Evolutionary conservation across 2,797 vertebrate species (phyloP), one percentile per base, ranked within the genome.

Genomic region (Intellagama lesueurii): DNA sequence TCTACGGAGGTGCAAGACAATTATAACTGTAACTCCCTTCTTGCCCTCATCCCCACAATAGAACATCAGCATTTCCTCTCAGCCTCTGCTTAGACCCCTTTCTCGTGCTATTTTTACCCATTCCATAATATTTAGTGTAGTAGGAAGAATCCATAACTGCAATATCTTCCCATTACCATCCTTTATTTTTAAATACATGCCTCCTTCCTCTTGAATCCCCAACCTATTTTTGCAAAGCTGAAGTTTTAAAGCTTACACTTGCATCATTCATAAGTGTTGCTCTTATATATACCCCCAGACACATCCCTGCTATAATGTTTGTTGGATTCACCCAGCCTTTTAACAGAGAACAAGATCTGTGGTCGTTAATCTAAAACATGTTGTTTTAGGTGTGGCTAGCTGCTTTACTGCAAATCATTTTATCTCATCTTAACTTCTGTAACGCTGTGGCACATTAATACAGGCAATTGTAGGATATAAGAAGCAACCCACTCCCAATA

Each of bases 381-480:
- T 2, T 22, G 12, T 9, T 73, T 30, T 92, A 83, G 35, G 24
- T 87, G 35, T 84, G 32, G 28, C 40, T 77, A 26, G 5, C 40
- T 6, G 26, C 28, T 56, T 90, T 85, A 83, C 35, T 70, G n/a
- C 64, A 70, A 32, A 84, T 79, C 19, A 44, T 68, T 78, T 84
- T 28, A 64, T 83, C 78, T 2, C 28, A 72, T 75, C 16, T 86
- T 47, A 73, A 82, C 47, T 91, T 88, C 0, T 35, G 91, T 87
- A 88, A 28, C n/a, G 88, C 79, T 70, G 80, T 69, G 82, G 73
- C 9, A 83, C 1, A 11, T 32, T 56, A 60, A 78, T 72, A 0
- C 28, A 52, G 77, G 32, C 4, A 24, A 24, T 70, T 44, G n/a
- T 92, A 87, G 26, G 4, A 26, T 44, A n/a, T 64, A 1, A 8